A percentile compares a stretch with the other conserved stretches of the same genome.
Conservation (phyloP, 2,113 vertebrate species). For the Sciurus niger region DNA sequence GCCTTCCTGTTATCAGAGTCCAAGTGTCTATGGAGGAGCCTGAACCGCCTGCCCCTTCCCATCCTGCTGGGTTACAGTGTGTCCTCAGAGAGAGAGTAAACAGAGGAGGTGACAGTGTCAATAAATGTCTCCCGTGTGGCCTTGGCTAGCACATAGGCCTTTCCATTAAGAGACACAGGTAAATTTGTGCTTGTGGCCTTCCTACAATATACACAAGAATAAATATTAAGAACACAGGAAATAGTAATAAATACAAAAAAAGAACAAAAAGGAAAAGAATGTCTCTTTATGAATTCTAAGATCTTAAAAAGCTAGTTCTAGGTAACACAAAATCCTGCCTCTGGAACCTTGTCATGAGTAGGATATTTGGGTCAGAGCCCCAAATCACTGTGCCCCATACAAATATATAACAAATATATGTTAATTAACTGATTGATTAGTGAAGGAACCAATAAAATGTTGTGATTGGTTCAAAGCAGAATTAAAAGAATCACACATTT, state of each 20-base stretch:
- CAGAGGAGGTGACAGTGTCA: conserved; percentile 85
- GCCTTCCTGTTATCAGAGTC: conserved; percentile 78
- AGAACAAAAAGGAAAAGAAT: conserved; percentile 68
- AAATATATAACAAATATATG: neutral
- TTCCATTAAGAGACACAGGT: conserved; percentile 59
- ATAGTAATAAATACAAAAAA: conserved; percentile 64
- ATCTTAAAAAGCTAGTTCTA: conserved; percentile 46
- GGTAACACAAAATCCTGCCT: neutral
- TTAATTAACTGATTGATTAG: neutral
- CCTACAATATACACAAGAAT: conserved; percentile 58
- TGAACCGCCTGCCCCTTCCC: conserved; percentile 73
- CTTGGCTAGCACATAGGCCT: conserved; percentile 73
- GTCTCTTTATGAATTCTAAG: conserved; percentile 57
- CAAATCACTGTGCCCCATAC: neutral
- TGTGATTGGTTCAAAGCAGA: conserved; percentile 42
- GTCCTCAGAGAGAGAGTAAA: conserved; percentile 75
- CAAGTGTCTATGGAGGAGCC: conserved; percentile 56
- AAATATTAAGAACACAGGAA: conserved; percentile 71
- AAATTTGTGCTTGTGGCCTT: conserved; percentile 16
- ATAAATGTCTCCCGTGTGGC: conserved; percentile 80
- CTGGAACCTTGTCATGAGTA: neutral
- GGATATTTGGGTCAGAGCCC: conserved; percentile 14
- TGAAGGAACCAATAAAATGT: neutral
- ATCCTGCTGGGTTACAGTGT: conserved; percentile 82
- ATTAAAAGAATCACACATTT: neutral